Evolutionary conservation across 2,888 invertebrate genomes (phyloP).

Genomic region (Cerceris rybyensis): DNA sequence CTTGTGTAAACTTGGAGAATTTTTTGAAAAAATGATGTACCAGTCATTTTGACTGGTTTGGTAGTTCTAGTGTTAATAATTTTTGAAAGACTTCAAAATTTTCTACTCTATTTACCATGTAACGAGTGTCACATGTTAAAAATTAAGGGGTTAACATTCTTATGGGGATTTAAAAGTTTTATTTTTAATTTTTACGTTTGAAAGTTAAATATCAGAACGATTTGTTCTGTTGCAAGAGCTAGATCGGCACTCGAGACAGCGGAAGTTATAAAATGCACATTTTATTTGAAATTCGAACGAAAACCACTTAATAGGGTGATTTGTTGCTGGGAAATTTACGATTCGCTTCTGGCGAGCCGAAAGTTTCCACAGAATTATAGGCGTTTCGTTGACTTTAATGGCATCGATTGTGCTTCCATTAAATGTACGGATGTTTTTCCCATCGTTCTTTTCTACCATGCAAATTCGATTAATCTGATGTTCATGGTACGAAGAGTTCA

Average conservation of each 20-base stretch:
- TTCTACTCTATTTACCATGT: no score
- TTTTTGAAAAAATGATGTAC: no score
- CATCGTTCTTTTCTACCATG: background rate
- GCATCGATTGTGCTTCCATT: background rate
- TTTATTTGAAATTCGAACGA: conserved; percentile 29
- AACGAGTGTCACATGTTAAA: no score
- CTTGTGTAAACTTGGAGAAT: no score
- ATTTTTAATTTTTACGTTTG: background rate
- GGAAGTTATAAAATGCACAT: conserved; percentile 33
- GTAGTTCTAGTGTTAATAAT: no score
- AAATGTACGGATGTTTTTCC: background rate
- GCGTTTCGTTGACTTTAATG: conserved; percentile 23
- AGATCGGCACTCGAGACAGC: background rate
- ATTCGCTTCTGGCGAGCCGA: conserved; percentile 16
- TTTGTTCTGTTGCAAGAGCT: background rate
- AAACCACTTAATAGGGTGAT: conserved; percentile 21
- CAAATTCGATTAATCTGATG: conserved; percentile 17
- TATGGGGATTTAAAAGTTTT: no score
- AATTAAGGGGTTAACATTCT: no score
- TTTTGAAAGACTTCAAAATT: no score
- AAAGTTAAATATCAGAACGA: conserved; percentile 37
- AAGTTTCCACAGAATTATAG: conserved; percentile 22
- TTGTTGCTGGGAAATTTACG: conserved; percentile 38
- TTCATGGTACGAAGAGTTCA: conserved; percentile 1
- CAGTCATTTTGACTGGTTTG: no score